Evolutionary conservation across 2,113 vertebrate genomes (phyloP).

Genomic region (Plecturocebus donacophilus): DNA sequence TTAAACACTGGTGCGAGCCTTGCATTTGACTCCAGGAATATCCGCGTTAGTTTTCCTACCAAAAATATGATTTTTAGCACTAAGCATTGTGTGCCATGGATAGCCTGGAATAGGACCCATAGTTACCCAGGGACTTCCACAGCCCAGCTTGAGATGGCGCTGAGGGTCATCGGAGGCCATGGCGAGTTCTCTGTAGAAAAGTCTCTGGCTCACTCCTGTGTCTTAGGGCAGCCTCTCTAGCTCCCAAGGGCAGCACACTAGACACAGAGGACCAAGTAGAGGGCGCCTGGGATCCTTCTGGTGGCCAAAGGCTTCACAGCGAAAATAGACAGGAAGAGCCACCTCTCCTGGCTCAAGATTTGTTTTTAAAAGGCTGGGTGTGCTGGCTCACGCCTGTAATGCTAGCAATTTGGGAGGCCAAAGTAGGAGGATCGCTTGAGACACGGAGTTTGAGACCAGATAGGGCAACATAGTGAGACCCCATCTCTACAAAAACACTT

Average conservation of each 20-base stretch:
- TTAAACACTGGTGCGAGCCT: not conserved
- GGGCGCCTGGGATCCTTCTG: not conserved
- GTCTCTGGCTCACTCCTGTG: not conserved
- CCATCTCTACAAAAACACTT: not conserved
- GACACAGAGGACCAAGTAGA: not conserved
- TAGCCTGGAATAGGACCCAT: not conserved
- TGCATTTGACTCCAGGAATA: not conserved
- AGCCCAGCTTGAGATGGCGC: not conserved
- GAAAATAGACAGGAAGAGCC: not conserved
- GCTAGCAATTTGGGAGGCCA: not conserved
- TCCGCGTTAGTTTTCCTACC: not conserved
- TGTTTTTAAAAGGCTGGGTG: not conserved
- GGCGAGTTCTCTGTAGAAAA: not conserved
- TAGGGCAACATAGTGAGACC: not conserved
- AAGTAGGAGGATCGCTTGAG: not conserved
- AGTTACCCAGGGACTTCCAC: not conserved
- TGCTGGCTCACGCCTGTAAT: not conserved
- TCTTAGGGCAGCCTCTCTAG: not conserved
- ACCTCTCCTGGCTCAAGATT: not conserved
- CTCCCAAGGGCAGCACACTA: not conserved
- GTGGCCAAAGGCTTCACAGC: not conserved
- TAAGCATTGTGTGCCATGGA: not conserved
- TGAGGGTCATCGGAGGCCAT: fast-evolving
- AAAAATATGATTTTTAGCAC: not conserved
- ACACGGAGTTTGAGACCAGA: not conserved